Evolutionary conservation across 1,140 invertebrate species (phyloP).

Genomic region (Ceratoteleas bidentatus): DNA sequence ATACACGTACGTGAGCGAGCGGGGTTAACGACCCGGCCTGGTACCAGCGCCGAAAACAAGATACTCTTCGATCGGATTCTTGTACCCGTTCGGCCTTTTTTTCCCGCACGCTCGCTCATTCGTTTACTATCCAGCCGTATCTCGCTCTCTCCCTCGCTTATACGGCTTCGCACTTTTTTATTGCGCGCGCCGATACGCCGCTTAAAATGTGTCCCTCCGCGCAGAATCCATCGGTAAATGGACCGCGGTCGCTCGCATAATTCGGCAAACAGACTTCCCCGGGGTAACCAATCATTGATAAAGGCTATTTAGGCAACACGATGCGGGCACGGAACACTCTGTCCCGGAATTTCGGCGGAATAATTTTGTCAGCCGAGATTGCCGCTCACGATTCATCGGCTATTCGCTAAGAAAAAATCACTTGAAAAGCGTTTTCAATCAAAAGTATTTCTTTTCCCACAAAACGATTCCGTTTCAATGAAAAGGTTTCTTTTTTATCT

Average conservation of each 20-base stretch:
- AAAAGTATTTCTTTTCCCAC: too few relatives aligned
- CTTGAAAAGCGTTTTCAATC: too few relatives aligned
- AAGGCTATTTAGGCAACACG: neutral
- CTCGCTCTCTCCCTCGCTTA: slow-evolving; percentile 3
- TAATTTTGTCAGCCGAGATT: neutral
- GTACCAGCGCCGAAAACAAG: slow-evolving; percentile 60
- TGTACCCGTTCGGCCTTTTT: slow-evolving; percentile 37
- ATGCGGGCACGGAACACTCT: slow-evolving; percentile 8
- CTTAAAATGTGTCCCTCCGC: slow-evolving; percentile 46
- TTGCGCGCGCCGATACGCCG: slow-evolving; percentile 37
- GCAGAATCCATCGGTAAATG: slow-evolving; percentile 47
- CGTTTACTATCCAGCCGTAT: neutral
- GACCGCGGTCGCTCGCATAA: slow-evolving; percentile 48
- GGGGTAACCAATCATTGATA: slow-evolving; percentile 43
- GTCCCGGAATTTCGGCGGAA: slow-evolving; percentile 1
- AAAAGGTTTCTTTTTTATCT: too few relatives aligned
- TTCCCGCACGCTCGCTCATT: too few relatives aligned
- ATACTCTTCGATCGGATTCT: slow-evolving; percentile 54
- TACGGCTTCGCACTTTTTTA: slow-evolving; percentile 54
- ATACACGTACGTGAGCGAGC: too few relatives aligned
- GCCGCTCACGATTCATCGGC: too few relatives aligned
- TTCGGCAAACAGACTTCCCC: slow-evolving; percentile 19
- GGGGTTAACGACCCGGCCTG: too few relatives aligned
- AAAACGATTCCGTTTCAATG: too few relatives aligned
- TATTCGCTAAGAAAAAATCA: too few relatives aligned